Evolutionary conservation across 2,113 vertebrate species (phyloP).

Genomic region (Lampris megalopsis): DNA sequence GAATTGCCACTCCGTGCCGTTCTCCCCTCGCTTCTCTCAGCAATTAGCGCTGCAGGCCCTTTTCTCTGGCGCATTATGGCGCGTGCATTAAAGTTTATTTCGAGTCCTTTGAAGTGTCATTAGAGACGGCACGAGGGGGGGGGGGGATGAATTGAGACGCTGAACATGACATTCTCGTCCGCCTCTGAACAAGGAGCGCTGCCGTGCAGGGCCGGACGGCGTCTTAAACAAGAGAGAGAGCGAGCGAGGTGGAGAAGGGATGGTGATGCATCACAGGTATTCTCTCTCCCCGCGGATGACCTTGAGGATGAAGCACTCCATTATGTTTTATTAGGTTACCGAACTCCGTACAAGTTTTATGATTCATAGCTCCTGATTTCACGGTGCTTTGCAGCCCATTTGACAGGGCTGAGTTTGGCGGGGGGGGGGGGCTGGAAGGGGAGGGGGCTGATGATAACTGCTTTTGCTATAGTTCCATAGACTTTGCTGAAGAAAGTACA

Average conservation of each 20-base stretch:
- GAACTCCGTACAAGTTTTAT: slow-evolving; percentile 61
- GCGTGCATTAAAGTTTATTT: not conserved
- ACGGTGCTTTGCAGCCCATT: slow-evolving; percentile 69
- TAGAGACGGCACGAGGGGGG: not conserved
- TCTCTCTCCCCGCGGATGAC: slow-evolving; percentile 52
- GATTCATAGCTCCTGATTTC: slow-evolving; percentile 69
- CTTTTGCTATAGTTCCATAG: slow-evolving; percentile 43
- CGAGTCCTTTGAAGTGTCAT: slow-evolving; percentile 24
- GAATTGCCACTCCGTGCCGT: slow-evolving; percentile 4
- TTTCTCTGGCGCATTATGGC: not conserved
- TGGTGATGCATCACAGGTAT: slow-evolving; percentile 36
- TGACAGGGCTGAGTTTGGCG: slow-evolving; percentile 53
- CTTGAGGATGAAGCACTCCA: slow-evolving; percentile 62
- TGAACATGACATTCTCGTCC: slow-evolving; percentile 6
- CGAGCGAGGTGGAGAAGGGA: slow-evolving; percentile 35
- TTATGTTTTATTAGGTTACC: slow-evolving; percentile 69
- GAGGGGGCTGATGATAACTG: slow-evolving; percentile 27
- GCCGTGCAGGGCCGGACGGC: not conserved
- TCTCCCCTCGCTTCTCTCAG: not conserved
- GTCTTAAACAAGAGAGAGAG: slow-evolving; percentile 24
- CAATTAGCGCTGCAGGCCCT: not conserved
- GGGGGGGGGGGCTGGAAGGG: slow-evolving; percentile 41
- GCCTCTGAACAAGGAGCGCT: slow-evolving; percentile 26
- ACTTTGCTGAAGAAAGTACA: slow-evolving; percentile 39
- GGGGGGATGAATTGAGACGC: slow-evolving; percentile 4